Percentiles rank a stretch among this genome's conserved stretches.
These are phyloP conservation scores for Periophthalmus modestus DNA, from an alignment of 2,113 vertebrate genomes.

Conservation along the genomic window DNA sequence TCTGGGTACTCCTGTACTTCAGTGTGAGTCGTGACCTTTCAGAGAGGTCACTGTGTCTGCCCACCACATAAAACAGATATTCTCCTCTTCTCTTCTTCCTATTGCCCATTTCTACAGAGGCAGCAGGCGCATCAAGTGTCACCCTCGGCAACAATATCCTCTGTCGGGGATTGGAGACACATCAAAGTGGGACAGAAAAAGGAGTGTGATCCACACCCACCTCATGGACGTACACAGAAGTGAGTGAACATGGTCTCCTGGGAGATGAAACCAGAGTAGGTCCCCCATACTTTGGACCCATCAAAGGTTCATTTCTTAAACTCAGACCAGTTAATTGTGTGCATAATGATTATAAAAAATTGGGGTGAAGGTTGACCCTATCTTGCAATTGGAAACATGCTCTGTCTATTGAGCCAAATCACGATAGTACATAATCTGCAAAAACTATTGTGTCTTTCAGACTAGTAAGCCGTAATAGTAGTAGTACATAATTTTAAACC, in stretches of 20 bases:
- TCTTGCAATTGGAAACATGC: background rate
- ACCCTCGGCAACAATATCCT: conserved; percentile 64
- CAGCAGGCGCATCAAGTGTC: conserved; percentile 56
- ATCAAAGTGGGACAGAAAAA: conserved; percentile 75
- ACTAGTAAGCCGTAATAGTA: too few species aligned
- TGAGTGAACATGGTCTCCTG: conserved; percentile 49
- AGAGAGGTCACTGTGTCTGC: conserved; percentile 49
- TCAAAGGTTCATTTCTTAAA: conserved; percentile 2
- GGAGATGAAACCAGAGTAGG: conserved; percentile 69
- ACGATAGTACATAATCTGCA: background rate
- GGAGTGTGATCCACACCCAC: conserved; percentile 70
- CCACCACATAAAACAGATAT: conserved; percentile 61
- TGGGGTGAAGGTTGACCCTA: background rate
- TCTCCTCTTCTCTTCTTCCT: conserved; percentile 54
- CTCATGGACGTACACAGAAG: conserved; percentile 59
- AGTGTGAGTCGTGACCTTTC: conserved; percentile 42
- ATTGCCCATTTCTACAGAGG: conserved; percentile 56
- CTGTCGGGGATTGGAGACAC: conserved; percentile 66
- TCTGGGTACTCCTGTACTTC: conserved; percentile 19
- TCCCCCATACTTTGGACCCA: conserved; percentile 26
- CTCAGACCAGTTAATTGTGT: too few species aligned
- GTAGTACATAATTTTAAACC: too few species aligned
- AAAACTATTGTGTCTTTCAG: background rate
- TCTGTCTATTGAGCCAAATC: too few species aligned
- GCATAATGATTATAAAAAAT: background rate